Base-by-base conservation (phyloP, 2,797 vertebrate genomes). In the Sibirionetta formosa region DNA sequence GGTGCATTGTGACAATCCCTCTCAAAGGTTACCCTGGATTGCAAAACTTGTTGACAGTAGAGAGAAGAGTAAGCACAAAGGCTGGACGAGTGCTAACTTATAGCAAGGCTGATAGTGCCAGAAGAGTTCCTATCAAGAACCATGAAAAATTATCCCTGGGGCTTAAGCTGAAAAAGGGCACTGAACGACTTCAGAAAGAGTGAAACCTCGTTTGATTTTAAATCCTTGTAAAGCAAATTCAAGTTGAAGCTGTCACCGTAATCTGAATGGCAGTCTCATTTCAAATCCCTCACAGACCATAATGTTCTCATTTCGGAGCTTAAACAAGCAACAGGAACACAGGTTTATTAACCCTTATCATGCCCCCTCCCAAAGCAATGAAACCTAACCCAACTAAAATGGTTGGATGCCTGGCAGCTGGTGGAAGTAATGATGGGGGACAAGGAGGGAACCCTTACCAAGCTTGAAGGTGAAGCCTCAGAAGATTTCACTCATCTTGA, bases 221-320 rank as follows among this genome's bases (percentile, higher is more conserved):
- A 96, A 97, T 86, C 89, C 89, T 92, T 89, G 85, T 77, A 97
- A 97, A 97, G 88, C 65, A 93, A 90, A 97, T 81, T 89, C 93
- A 96, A 92, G 81, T 75, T 91, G 91, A 97, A 97, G 57, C 68
- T 95, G 90, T 91, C 79, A 85, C 56, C 0, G 0, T 93, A 94
- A 93, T 75, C 72, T 81, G 61, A 95, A 95, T 88, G 72, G 73
- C 90, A 93, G 75, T 93, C 97, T 96, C 94, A 93, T 95, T 97
- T 97, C 96, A 95, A 96, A 96, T 96, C 82, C 89, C 87, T 96
- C 94, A 86, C 88, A 97, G 94, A 78, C 70, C 87, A 87, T 71
- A 82, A 86, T 18, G 61, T 95, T 96, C 91, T 93, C 66, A 94
- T 93, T 97, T 92, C 93, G 95, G 97, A 98, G 96, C 96, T 97